Percentiles rank a stretch among this genome's conserved stretches.
Conservation (phyloP, 2,888 invertebrate species). For the Tupiocoris notatus region DNA sequence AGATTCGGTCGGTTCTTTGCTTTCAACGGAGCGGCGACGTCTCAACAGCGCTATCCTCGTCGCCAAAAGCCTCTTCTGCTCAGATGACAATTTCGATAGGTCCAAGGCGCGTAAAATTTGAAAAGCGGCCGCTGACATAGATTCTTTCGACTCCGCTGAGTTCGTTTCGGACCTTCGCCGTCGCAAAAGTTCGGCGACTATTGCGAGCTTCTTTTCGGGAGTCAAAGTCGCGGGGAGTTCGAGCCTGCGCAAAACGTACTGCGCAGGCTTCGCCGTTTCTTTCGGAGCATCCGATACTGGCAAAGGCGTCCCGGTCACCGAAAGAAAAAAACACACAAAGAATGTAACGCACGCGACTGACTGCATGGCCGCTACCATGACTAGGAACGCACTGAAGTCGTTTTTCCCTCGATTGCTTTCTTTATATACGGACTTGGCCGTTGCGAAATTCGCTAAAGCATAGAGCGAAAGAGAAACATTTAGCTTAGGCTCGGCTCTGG, state of each 20-base stretch:
- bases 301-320: not conserved
- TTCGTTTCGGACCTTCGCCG: not conserved
- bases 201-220: not conserved
- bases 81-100: slow-evolving; percentile 6
- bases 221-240: not conserved
- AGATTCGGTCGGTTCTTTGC: not conserved
- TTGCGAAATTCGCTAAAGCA: not conserved
- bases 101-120: slow-evolving; percentile 6
- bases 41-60: slow-evolving; percentile 24
- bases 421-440: too few relatives aligned
- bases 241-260: not conserved
- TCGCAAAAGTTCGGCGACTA: not conserved
- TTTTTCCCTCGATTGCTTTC: slow-evolving; percentile 12
- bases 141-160: not conserved
- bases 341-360: not conserved
- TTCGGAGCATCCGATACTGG: not conserved
- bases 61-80: slow-evolving; percentile 14
- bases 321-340: not conserved
- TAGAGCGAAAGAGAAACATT: slow-evolving; percentile 8
- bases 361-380: slow-evolving; percentile 4
- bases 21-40: slow-evolving; percentile 2
- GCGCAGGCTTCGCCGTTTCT: not conserved
- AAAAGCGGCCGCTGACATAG: not conserved
- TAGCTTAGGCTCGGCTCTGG: not conserved
- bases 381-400: not conserved